Evolutionary conservation across 2,113 vertebrate genomes (phyloP).

Genomic region (Cheilinus undulatus): DNA sequence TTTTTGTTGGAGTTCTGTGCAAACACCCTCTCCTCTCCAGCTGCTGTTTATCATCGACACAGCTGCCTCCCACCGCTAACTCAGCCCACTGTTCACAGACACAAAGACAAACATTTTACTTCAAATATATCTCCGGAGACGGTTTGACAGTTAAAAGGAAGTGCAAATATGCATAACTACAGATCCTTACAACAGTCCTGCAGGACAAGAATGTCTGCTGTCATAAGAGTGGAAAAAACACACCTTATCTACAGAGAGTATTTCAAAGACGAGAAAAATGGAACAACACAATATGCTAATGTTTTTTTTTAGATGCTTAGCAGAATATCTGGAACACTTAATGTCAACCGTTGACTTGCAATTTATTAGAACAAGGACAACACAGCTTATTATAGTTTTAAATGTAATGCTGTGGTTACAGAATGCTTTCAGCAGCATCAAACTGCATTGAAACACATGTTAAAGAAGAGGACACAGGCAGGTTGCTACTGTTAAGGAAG

Average conservation of each 20-base stretch:
- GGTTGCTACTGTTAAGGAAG: no score
- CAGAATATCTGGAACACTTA: not conserved
- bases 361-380: not conserved
- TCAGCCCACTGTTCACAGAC: conserved; percentile 3
- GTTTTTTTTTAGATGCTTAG: not conserved
- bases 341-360: not conserved
- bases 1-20: not conserved
- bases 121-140: not conserved
- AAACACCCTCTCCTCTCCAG: not conserved
- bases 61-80: conserved; percentile 3
- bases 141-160: conserved; percentile 1
- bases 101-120: conserved; percentile 9
- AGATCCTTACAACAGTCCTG: not conserved
- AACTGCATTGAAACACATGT: no score
- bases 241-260: not conserved
- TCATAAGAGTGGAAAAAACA: not conserved
- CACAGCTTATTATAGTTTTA: not conserved
- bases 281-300: not conserved
- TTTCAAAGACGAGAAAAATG: not conserved
- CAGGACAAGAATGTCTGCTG: not conserved
- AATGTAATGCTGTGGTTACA: not conserved
- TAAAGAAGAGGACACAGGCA: no score
- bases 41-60: not conserved
- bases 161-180: not conserved
- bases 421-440: no score